Conservation (phyloP, 2,797 vertebrate genomes). For the Sebastes cheni region DNA sequence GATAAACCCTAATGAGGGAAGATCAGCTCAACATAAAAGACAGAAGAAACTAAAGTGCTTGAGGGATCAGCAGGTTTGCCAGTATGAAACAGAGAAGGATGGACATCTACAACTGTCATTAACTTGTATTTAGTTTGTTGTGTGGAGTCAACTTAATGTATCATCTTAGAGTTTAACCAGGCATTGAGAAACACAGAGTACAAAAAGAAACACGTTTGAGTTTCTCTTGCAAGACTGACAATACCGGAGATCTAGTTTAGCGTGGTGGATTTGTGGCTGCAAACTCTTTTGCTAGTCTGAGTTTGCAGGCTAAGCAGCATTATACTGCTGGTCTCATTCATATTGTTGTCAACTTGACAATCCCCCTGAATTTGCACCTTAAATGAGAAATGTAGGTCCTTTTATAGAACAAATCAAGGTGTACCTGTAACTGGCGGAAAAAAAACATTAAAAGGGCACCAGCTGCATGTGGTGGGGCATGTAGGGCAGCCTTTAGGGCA, state of each 20-base stretch:
- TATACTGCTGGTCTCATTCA: too few relatives aligned
- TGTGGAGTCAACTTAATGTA: not conserved
- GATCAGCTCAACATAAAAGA: not conserved
- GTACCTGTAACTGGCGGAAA: not conserved
- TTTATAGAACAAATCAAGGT: not conserved
- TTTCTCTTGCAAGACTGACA: not conserved
- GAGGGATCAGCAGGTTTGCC: not conserved
- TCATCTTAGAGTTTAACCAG: not conserved
- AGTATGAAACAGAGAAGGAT: not conserved
- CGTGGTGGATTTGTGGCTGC: not conserved
- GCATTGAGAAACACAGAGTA: not conserved
- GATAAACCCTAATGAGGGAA: not conserved
- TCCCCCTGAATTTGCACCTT: not conserved
- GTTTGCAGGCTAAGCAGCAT: not conserved
- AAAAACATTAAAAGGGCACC: too few relatives aligned
- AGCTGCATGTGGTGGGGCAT: too few relatives aligned
- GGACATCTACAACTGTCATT: not conserved
- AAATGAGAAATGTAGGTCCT: not conserved
- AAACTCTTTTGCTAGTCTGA: not conserved
- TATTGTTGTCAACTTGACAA: too few relatives aligned
- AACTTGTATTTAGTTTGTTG: not conserved
- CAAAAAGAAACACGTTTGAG: not conserved
- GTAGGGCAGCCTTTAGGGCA: not conserved
- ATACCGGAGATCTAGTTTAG: not conserved
- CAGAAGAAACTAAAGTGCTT: too few relatives aligned